These are phyloP conservation scores for Drosophila prostipennis DNA, from an alignment of 2,888 invertebrate species.

Conservation along the genomic window DNA sequence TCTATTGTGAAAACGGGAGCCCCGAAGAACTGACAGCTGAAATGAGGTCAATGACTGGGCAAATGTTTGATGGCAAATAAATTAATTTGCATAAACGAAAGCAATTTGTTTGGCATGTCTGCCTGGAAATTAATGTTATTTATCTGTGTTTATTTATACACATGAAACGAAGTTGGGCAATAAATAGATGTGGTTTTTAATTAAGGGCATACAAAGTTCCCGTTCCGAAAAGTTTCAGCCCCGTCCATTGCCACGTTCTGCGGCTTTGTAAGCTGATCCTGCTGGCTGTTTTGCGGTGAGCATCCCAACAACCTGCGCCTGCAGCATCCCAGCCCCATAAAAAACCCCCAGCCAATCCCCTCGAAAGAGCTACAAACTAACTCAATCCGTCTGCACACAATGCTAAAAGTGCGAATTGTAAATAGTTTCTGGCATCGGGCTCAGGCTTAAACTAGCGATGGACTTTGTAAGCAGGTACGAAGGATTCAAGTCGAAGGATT, in stretches of 20 bases:
- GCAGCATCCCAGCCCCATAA: background rate
- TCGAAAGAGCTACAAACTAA: conserved; percentile 49
- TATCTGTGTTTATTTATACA: conserved; percentile 3
- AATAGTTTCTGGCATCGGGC: conserved; percentile 57
- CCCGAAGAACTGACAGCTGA: conserved; percentile 3
- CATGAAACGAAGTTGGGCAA: conserved; percentile 21
- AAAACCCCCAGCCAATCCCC: conserved; percentile 6
- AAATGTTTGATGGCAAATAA: conserved; percentile 7
- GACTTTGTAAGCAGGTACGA: conserved; percentile 17
- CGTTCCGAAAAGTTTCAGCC: conserved; percentile 7
- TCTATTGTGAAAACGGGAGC: conserved; percentile 3
- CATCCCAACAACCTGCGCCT: conserved; percentile 28
- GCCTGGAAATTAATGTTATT: conserved; percentile 14
- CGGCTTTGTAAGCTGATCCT: conserved; percentile 45
- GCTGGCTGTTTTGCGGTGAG: conserved; percentile 35
- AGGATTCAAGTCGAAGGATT: conserved; percentile 14
- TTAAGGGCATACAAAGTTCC: conserved; percentile 38
- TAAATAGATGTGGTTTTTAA: conserved; percentile 43
- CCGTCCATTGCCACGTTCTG: conserved; percentile 3
- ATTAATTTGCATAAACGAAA: conserved; percentile 28
- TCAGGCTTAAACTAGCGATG: conserved; percentile 29
- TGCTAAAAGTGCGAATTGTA: conserved; percentile 61
- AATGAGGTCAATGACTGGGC: conserved; percentile 4
- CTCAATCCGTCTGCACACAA: conserved; percentile 55
- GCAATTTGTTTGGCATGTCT: conserved; percentile 13